These are phyloP conservation scores for Odiellus spinosus DNA, from an alignment of 2,888 invertebrate species.

Conservation along the genomic window DNA sequence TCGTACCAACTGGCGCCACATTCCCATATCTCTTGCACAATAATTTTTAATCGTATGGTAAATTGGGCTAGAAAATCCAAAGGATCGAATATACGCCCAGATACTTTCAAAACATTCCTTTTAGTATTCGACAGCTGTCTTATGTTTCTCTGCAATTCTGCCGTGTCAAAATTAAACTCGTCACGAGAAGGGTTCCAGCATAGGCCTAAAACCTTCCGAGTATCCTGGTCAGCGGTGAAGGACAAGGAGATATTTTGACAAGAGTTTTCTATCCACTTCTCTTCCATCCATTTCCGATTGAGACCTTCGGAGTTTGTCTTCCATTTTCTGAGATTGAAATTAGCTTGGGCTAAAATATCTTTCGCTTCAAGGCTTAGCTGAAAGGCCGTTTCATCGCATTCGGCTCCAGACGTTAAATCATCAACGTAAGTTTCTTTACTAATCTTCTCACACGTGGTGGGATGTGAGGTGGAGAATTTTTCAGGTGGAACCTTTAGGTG, in stretches of 20 bases:
- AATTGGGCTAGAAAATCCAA: constrained; percentile 16
- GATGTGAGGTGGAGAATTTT: neutral
- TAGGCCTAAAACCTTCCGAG: too few species aligned
- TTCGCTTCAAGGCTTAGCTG: neutral
- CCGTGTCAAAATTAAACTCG: too few species aligned
- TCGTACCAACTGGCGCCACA: constrained; percentile 20
- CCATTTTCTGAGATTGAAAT: constrained; percentile 3
- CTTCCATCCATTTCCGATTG: too few species aligned
- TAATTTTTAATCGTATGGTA: constrained; percentile 15
- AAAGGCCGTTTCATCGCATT: neutral
- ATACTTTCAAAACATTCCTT: too few species aligned
- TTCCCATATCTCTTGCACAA: constrained; percentile 22
- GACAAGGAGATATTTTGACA: too few species aligned
- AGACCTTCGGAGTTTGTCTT: neutral
- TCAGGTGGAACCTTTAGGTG: constrained; percentile 1
- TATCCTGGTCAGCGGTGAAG: too few species aligned
- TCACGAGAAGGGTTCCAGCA: too few species aligned
- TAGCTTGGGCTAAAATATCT: neutral
- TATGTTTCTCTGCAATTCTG: too few species aligned
- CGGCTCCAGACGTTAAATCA: neutral
- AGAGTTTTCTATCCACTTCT: too few species aligned
- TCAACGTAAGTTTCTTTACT: constrained; percentile 1
- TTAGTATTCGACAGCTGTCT: too few species aligned
- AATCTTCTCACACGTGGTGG: neutral
- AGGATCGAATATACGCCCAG: constrained; percentile 11